These are phyloP conservation scores for Corapipo altera DNA, from an alignment of 2,113 vertebrate species.

Conservation along the genomic window DNA sequence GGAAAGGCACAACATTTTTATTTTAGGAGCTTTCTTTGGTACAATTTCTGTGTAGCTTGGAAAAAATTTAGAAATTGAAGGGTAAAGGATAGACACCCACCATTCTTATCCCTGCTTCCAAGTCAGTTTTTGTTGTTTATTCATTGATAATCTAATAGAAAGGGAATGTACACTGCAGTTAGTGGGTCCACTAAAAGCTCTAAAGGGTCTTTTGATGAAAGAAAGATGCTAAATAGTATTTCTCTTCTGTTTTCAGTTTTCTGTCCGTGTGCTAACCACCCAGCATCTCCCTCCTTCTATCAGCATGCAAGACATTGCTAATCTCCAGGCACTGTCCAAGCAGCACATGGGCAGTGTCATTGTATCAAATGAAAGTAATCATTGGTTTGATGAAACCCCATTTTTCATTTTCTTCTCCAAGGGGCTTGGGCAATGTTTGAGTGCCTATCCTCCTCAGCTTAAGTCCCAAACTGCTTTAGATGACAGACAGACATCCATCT, in stretches of 20 bases:
- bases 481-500: neutral
- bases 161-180: neutral
- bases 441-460: neutral
- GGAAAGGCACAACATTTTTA: neutral
- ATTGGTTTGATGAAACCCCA: neutral
- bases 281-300: neutral
- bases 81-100: neutral
- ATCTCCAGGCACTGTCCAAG: neutral
- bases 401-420: neutral
- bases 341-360: neutral
- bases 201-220: neutral
- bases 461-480: neutral
- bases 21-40: neutral
- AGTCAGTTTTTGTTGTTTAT: neutral
- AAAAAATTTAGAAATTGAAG: neutral
- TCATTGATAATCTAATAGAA: neutral
- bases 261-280: conserved; percentile 17
- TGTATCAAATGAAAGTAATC: neutral
- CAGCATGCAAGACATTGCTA: neutral
- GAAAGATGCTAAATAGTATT: neutral
- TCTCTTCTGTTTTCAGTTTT: conserved; percentile 8
- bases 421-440: neutral
- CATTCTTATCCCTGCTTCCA: neutral
- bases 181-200: neutral
- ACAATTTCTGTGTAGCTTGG: neutral